Percentiles rank a stretch among this genome's conserved stretches.
Evolutionary conservation across 2,797 vertebrate genomes (phyloP).

Genomic region (Periophthalmus magnuspinnatus): DNA sequence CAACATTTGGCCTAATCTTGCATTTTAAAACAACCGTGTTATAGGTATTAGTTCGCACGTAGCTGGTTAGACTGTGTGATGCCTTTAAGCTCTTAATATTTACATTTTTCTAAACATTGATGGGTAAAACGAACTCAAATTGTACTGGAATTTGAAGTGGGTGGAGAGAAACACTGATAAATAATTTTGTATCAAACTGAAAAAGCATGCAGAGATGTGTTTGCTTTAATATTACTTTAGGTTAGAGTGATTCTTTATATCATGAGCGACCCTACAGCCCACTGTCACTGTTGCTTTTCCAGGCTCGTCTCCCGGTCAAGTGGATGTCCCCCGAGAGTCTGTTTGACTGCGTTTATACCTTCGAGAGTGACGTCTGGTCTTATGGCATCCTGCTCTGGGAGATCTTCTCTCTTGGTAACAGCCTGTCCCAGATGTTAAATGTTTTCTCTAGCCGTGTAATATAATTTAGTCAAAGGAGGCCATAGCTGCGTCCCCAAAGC

Average conservation of each 20-base stretch:
- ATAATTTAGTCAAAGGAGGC: constrained; percentile 17
- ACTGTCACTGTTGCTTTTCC: constrained; percentile 13
- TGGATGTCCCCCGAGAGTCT: constrained; percentile 99
- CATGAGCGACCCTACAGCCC: not conserved
- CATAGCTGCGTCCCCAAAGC: constrained; percentile 20
- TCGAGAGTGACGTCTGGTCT: constrained; percentile 97
- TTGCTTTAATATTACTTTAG: not conserved
- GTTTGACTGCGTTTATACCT: constrained; percentile 94
- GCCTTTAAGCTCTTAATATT: too few species aligned
- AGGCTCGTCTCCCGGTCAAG: constrained; percentile 96
- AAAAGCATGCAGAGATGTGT: not conserved
- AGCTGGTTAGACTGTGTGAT: too few species aligned
- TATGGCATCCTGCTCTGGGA: constrained; percentile 97
- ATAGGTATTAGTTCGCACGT: too few species aligned
- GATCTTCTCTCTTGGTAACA: constrained; percentile 93
- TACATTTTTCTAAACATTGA: too few species aligned
- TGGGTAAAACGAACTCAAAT: too few species aligned
- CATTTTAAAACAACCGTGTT: too few species aligned
- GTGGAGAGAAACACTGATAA: not conserved
- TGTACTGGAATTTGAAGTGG: too few species aligned
- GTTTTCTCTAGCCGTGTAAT: constrained; percentile 16
- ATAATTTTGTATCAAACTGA: not conserved
- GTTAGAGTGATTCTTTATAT: not conserved
- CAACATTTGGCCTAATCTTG: too few species aligned
- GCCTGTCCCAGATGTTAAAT: constrained; percentile 27